Evolutionary conservation across 1,140 invertebrate genomes (phyloP), one percentile per base, ranked within the genome.

Genomic region (Apis laboriosa): DNA sequence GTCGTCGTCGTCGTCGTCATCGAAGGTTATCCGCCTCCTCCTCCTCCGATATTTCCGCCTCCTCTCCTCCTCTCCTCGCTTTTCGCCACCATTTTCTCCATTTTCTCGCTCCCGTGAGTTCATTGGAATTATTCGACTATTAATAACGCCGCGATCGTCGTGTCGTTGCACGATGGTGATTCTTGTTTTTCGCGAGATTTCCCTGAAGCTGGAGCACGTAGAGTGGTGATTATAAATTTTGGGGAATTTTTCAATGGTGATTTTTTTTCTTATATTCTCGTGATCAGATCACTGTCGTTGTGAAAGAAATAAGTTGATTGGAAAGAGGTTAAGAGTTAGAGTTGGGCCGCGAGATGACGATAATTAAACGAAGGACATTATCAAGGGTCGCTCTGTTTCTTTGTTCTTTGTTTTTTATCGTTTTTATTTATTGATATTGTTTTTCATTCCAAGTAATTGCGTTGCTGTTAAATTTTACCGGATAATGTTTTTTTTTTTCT

Each of bases 121-220:
- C 58, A 34, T 24, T 58, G 73, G 28, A 28, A 34, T 55, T 24
- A 53, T 61, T n/a, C 21, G 28, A 64, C 67, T 64, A 79, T 71
- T 78, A 66, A 76, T 75, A 74, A 64, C 75, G 17, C 8, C 43
- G 4, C 17, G n/a, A 43, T 43, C 34, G 34, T 43, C 5, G 28
- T 78, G 80, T 77, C 66, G 51, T 83, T 86, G 85, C 55, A 63
- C 81, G 71, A 4, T 19, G 19, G 17, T 66, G 71, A 43, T 43
- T 51, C 24, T 9, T 28, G 49, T 82, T 77, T 70, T 55, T 49
- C 55, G 4, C 13, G 34, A 19, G 72, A 75, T 64, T 80, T 15
- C n/a, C 9, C 0, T 1, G 34, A 43, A 43, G 9, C 24, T 53
- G 7, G 28, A 74, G 21, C 15, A 56, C 13, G 7, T 11, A n/a